phyloP scores from a whole-genome alignment of 2,888 invertebrate species.

The Mimas tiliae region DNA sequence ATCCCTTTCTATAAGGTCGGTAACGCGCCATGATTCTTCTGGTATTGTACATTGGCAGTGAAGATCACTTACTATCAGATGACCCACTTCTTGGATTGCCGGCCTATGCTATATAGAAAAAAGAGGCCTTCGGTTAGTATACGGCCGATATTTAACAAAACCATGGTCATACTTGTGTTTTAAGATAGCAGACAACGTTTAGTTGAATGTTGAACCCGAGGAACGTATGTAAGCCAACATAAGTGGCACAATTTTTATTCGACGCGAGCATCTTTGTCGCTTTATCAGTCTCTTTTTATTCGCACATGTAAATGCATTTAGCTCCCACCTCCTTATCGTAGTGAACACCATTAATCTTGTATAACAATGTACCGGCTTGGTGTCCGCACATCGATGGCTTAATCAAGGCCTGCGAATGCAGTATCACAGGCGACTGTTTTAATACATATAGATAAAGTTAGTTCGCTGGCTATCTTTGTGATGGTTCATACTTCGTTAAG shows the following conservation, averaged over 20 bases:
- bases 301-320: constrained; percentile 84
- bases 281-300: constrained; percentile 79
- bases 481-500: constrained; percentile 15
- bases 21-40: too few relatives aligned
- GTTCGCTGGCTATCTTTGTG: constrained; percentile 41
- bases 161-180: too few relatives aligned
- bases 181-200: too few relatives aligned
- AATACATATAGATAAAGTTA: constrained; percentile 54
- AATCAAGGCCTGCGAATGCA: constrained; percentile 64
- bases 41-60: too few relatives aligned
- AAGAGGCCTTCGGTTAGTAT: too few relatives aligned
- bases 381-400: constrained; percentile 72
- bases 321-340: constrained; percentile 79
- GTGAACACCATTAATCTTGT: constrained; percentile 82
- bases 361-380: constrained; percentile 76
- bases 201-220: neutral
- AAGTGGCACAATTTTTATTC: constrained; percentile 63
- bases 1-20: too few relatives aligned
- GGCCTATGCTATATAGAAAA: too few relatives aligned
- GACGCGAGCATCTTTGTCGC: constrained; percentile 72
- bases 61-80: too few relatives aligned
- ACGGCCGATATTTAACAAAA: too few relatives aligned
- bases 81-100: too few relatives aligned
- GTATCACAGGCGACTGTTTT: constrained; percentile 61
- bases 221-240: constrained; percentile 45